These are phyloP conservation scores for Holothuria glaberrima DNA, from an alignment of 35 echinoderm and acorn worm genomes.

Conservation along the genomic window DNA sequence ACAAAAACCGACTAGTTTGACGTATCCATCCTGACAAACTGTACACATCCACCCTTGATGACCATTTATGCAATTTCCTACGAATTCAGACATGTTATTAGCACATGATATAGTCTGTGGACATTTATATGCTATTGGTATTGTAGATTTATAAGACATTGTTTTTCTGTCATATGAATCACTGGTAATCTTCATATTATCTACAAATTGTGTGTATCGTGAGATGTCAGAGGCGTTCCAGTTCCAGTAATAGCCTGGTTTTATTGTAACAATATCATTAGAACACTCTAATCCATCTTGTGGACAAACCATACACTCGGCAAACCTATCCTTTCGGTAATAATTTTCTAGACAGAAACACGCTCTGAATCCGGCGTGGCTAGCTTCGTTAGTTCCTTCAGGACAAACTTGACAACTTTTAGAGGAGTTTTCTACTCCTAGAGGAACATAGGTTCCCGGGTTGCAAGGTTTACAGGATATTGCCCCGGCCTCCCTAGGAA, in stretches of 20 bases:
- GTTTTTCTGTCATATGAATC: neutral
- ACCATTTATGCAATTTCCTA: neutral
- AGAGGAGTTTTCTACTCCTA: neutral
- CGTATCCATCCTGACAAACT: neutral
- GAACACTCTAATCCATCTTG: conserved; percentile 20
- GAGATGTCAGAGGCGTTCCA: neutral
- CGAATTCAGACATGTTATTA: neutral
- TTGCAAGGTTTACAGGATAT: conserved; percentile 26
- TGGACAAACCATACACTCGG: neutral
- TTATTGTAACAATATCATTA: neutral
- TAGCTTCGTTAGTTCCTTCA: conserved; percentile 15
- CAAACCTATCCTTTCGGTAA: conserved; percentile 40
- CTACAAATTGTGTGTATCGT: neutral
- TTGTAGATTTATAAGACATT: neutral
- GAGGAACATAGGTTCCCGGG: conserved; percentile 12
- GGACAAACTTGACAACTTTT: no score
- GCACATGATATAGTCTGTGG: neutral
- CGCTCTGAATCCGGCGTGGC: conserved; percentile 2
- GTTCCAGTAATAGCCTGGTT: conserved; percentile 44
- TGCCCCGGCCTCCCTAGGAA: neutral
- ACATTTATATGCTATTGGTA: neutral
- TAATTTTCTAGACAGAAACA: conserved; percentile 43
- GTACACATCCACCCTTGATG: neutral
- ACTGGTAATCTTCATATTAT: neutral
- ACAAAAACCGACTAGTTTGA: neutral